Evolutionary conservation across 2,888 invertebrate genomes (phyloP), one percentile per base, ranked within the genome.

Genomic region (Drosophila rubida): DNA sequence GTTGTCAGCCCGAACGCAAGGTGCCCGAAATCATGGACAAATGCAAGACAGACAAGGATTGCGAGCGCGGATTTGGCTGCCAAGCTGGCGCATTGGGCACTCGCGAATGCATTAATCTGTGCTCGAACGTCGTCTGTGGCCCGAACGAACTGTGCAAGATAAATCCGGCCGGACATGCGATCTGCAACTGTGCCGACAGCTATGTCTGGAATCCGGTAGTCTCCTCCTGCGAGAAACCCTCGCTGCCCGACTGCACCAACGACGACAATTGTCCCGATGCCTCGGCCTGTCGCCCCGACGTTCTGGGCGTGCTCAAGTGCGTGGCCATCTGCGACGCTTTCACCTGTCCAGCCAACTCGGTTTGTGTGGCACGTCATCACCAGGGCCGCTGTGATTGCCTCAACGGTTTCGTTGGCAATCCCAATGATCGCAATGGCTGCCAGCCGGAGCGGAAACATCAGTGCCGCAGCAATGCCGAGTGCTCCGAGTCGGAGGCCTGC

Each of bases 361-460:
- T 95, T 69, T 98, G 98, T 91, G 91, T 96, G 2, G 95, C 96
- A 0, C 93, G 92, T 67, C 93, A 94, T 62, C 97, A 97, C 85
- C 93, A 93, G 84, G 96, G 96, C 42, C 94, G 94, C 85, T 98
- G 98, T 89, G 95, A 96, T 87, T 98, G 98, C 90, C 92, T 96
- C 14, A 92, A 94, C 37, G 97, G 97, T 3, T 98, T 94, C 91
- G 94, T 95, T 9, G 98, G 98, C 35, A 98, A 98, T 93, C 96
- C 97, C 14, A 97, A 97, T 86, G 96, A 97, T 89, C 94, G 98
- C 22, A 95, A 95, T 75, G 98, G 98, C n/a, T 98, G 98, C 87
- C 93, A 94, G 78, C 94, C 94, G 11, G 91, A 95, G 1, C 93
- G 94, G 13, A 95, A 94, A 90, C 95, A 97, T 84, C 94, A 95